phyloP scores from a whole-genome alignment of 2,113 vertebrate genomes.

The Sturnira hondurensis region DNA sequence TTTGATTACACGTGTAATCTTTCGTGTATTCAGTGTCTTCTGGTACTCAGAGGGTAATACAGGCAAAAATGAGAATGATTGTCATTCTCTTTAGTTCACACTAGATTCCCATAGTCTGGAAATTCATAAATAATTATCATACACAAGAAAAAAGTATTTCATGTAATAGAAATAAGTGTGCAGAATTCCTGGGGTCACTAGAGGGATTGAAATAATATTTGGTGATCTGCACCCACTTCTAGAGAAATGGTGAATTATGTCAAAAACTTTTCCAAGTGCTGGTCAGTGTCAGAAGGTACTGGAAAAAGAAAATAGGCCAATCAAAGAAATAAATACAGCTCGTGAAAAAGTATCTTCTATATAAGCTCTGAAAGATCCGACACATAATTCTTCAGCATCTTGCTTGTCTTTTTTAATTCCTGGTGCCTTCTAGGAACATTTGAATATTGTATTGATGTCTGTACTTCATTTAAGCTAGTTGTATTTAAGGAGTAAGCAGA shows the following conservation, averaged over 20 bases:
- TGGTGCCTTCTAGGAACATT: not conserved
- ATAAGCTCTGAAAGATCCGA: not conserved
- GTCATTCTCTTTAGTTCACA: not conserved
- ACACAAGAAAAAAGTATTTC: not conserved
- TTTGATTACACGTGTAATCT: not conserved
- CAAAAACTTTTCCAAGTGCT: not conserved
- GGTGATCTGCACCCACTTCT: not conserved
- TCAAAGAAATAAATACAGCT: not conserved
- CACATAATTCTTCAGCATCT: not conserved
- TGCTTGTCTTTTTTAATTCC: conserved; percentile 16
- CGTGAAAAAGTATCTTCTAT: not conserved
- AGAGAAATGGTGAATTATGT: not conserved
- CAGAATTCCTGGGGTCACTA: not conserved
- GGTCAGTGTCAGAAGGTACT: not conserved
- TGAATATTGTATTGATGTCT: not conserved
- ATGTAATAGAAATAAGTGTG: not conserved
- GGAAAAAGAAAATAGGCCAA: not conserved
- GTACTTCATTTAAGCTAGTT: not conserved
- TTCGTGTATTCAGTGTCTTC: not conserved
- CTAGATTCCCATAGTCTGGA: not conserved
- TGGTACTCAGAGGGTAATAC: not conserved
- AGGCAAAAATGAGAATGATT: not conserved
- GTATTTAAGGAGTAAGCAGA: not conserved
- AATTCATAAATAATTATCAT: not conserved
- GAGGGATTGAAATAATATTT: conserved; percentile 5